These are phyloP conservation scores for Struthidea cinerea DNA, from an alignment of 2,113 vertebrate species.

Conservation along the genomic window DNA sequence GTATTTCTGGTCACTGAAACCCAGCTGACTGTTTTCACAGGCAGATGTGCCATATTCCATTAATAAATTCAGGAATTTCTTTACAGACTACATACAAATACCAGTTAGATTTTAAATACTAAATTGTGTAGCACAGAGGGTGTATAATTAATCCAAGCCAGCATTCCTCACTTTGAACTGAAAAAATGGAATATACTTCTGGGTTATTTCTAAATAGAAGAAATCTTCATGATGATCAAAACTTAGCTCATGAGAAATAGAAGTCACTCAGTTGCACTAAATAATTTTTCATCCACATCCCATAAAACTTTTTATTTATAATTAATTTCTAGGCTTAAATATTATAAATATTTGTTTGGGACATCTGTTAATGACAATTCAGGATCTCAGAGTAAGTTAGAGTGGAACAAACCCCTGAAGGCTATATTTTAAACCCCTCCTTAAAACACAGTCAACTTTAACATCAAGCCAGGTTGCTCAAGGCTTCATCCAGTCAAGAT, in stretches of 20 bases:
- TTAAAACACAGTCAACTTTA: not conserved
- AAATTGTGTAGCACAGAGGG: not conserved
- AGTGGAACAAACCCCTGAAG: not conserved
- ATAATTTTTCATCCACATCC: not conserved
- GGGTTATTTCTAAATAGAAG: not conserved
- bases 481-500: not conserved
- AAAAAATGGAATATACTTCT: not conserved
- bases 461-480: not conserved
- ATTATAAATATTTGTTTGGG: not conserved
- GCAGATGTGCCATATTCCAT: not conserved
- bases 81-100: not conserved
- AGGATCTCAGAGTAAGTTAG: not conserved
- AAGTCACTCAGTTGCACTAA: not conserved
- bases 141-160: not conserved
- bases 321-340: not conserved
- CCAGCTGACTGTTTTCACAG: not conserved
- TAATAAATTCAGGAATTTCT: not conserved
- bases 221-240: not conserved
- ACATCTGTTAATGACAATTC: not conserved
- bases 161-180: not conserved
- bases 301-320: not conserved
- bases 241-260: not conserved
- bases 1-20: not conserved
- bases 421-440: not conserved
- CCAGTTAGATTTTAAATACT: not conserved